phyloP scores from a whole-genome alignment of 2,888 invertebrate species.

The Ennomos erosarius region DNA sequence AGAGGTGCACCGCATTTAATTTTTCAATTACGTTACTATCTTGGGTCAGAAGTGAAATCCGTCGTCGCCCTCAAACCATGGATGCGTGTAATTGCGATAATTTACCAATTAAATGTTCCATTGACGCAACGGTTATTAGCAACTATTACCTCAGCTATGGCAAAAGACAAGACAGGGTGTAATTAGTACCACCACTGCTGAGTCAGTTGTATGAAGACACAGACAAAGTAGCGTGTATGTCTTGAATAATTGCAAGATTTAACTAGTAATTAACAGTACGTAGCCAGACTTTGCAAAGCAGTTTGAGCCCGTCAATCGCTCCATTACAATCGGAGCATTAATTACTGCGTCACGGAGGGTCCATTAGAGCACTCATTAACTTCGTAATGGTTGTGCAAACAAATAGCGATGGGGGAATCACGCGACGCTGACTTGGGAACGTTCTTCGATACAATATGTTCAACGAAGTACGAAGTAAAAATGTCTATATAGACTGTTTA shows the following conservation, averaged over 20 bases:
- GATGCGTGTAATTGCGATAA: constrained; percentile 82
- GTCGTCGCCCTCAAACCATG: constrained; percentile 74
- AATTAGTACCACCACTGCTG: constrained; percentile 12
- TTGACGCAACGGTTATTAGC: constrained; percentile 64
- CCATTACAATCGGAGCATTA: constrained; percentile 56
- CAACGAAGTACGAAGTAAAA: constrained; percentile 21
- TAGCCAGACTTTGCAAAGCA: constrained; percentile 5
- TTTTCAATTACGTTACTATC: constrained; percentile 70
- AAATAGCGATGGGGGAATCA: constrained; percentile 72
- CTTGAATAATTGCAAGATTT: constrained; percentile 23
- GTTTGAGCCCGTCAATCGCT: constrained; percentile 21
- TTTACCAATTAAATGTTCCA: constrained; percentile 70
- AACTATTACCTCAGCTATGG: constrained; percentile 44
- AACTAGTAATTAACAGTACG: constrained; percentile 13
- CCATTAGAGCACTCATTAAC: constrained; percentile 72
- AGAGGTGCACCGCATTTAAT: constrained; percentile 45
- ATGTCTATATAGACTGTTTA: neutral
- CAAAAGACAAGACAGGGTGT: constrained; percentile 42
- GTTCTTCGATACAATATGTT: constrained; percentile 14
- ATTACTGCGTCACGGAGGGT: constrained; percentile 67
- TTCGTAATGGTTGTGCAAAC: constrained; percentile 72
- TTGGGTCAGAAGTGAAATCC: constrained; percentile 80
- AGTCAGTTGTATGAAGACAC: constrained; percentile 8
- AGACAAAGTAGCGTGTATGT: neutral
- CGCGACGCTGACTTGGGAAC: constrained; percentile 67